These are phyloP conservation scores for Anomalospiza imberbis DNA, from an alignment of 2,797 vertebrate genomes.

Conservation along the genomic window DNA sequence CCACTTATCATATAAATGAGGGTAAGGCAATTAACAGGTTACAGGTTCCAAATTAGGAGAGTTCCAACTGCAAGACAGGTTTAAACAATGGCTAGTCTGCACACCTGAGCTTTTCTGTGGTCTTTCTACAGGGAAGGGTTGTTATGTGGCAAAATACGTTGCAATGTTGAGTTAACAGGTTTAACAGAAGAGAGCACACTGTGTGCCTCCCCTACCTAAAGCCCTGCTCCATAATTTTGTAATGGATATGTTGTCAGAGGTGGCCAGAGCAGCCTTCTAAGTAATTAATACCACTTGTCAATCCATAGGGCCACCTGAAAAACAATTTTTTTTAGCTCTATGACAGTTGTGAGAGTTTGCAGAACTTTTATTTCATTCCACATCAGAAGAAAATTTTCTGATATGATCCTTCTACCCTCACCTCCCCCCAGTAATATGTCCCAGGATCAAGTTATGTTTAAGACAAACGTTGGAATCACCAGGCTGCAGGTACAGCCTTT, in stretches of 20 bases:
- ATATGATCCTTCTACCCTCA: neutral
- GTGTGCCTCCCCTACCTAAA: too few species aligned
- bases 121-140: neutral
- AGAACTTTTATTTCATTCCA: neutral
- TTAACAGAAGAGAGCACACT: neutral
- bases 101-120: neutral
- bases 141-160: neutral
- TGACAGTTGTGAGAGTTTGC: neutral
- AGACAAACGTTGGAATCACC: neutral
- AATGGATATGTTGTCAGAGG: neutral
- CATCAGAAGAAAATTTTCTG: neutral
- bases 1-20: constrained; percentile 73
- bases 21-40: constrained; percentile 67
- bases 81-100: neutral
- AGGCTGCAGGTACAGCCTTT: neutral
- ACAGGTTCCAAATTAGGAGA: constrained; percentile 47
- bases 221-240: neutral
- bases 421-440: neutral
- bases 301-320: neutral
- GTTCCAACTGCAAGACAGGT: constrained; percentile 29
- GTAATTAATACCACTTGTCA: neutral
- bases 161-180: neutral
- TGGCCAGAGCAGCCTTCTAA: neutral
- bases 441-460: neutral
- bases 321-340: neutral